Evolutionary conservation across 2,888 invertebrate species (phyloP).

Genomic region (Andrena flavipes): DNA sequence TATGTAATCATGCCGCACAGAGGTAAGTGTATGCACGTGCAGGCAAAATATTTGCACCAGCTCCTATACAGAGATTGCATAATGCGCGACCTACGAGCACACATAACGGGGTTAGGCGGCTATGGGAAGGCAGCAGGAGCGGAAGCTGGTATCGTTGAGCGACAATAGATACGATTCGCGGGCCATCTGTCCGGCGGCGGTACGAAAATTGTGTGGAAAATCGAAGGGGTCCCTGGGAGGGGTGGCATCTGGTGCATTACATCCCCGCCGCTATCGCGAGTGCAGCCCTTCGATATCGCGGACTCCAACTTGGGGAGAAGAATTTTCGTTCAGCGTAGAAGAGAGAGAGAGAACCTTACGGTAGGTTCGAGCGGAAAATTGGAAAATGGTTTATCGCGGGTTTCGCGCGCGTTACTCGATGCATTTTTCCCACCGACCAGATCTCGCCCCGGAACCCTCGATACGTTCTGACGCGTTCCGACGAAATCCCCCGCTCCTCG

Average conservation of each 20-base stretch:
- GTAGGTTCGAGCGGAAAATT: conserved; percentile 56
- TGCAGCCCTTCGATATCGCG: conserved; percentile 52
- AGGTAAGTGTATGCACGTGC: conserved; percentile 28
- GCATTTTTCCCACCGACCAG: conserved; percentile 31
- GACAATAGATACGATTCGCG: conserved; percentile 68
- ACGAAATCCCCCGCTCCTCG: conserved; percentile 16
- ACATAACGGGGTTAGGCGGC: conserved; percentile 2
- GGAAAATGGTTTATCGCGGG: conserved; percentile 56
- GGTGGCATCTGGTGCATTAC: conserved; percentile 53
- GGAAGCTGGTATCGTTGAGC: conserved; percentile 58
- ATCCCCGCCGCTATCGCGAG: conserved; percentile 40
- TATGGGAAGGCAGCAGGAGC: conserved; percentile 32
- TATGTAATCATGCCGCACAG: conserved; percentile 22
- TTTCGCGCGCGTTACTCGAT: conserved; percentile 37
- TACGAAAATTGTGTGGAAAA: conserved; percentile 71
- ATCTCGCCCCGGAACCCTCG: conserved; percentile 11
- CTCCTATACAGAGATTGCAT: conserved; percentile 25
- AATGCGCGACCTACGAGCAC: conserved; percentile 28
- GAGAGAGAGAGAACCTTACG: conserved; percentile 18
- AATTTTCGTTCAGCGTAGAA: conserved; percentile 54
- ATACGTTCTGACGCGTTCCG: conserved; percentile 30
- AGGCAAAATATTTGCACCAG: conserved; percentile 43
- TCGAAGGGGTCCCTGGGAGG: conserved; percentile 57
- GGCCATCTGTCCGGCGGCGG: conserved; percentile 65
- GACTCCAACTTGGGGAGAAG: conserved; percentile 50